Evolutionary conservation across 2,888 invertebrate species (phyloP).

Genomic region (Phortica okadai): DNA sequence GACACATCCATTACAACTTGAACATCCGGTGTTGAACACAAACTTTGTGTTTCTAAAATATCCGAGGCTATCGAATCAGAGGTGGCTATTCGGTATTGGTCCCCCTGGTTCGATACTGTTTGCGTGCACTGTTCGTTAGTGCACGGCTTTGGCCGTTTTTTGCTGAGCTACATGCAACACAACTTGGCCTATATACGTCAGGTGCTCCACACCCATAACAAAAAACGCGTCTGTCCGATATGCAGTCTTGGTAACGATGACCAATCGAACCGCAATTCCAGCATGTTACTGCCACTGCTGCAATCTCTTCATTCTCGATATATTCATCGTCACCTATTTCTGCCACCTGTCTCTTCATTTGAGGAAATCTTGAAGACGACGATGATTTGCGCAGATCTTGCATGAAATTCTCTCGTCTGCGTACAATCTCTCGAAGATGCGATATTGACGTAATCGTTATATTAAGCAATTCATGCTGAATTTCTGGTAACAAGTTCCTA

Average conservation of each 20-base stretch:
- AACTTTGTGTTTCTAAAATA: no score
- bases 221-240: neutral
- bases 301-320: neutral
- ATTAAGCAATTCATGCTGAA: constrained; percentile 4
- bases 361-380: neutral
- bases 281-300: neutral
- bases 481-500: neutral
- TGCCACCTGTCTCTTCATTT: neutral
- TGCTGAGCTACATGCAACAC: neutral
- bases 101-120: no score
- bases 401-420: neutral
- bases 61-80: no score
- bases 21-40: no score
- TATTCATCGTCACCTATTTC: neutral
- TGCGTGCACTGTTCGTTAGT: neutral
- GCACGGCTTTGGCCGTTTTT: constrained; percentile 5
- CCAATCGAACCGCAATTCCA: constrained; percentile 14
- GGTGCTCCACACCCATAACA: constrained; percentile 8
- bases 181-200: neutral
- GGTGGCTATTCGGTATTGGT: no score
- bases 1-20: no score
- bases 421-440: neutral
- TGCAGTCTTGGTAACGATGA: neutral
- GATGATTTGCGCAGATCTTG: no score
- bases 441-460: neutral